Conservation (phyloP, 1,140 invertebrate species). For the Glomeris maerens region DNA sequence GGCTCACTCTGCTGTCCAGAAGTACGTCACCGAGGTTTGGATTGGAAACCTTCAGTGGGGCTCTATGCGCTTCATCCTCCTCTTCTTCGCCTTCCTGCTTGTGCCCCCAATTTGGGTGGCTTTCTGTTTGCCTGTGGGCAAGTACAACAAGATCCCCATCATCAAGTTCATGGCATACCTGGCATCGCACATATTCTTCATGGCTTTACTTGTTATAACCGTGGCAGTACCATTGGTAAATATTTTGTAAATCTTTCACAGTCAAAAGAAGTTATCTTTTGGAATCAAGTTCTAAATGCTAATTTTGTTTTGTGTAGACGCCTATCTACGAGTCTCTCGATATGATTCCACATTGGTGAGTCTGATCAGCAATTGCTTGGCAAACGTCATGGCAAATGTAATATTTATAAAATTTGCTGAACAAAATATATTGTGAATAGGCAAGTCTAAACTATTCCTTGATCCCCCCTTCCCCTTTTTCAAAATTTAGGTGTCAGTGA, state of each 20-base stretch:
- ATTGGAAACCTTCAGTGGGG: constrained; percentile 89
- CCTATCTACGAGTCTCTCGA: constrained; percentile 31
- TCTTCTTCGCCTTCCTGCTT: constrained; percentile 80
- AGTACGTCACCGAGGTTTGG: constrained; percentile 45
- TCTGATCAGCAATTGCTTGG: constrained; percentile 43
- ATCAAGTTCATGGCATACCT: constrained; percentile 99
- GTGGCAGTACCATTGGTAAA: constrained; percentile 75
- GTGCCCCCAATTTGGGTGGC: constrained; percentile 92
- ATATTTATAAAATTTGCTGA: too few species aligned
- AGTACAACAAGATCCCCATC: constrained; percentile 82
- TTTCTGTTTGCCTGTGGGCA: constrained; percentile 85
- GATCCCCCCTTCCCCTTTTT: too few species aligned
- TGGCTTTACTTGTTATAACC: constrained; percentile 79
- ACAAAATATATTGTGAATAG: too few species aligned
- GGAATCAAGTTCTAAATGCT: too few species aligned
- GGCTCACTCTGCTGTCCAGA: constrained; percentile 33
- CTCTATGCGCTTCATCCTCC: constrained; percentile 79
- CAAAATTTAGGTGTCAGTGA: too few species aligned
- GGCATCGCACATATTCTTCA: constrained; percentile 94
- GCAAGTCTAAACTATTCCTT: too few species aligned
- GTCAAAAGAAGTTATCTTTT: too few species aligned
- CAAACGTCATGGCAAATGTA: too few species aligned
- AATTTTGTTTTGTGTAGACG: too few species aligned
- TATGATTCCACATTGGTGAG: constrained; percentile 37
- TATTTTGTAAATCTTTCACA: too few species aligned